phyloP scores from a whole-genome alignment of 53 echinoderm and acorn worm genomes.

The Patiria pectinifera region DNA sequence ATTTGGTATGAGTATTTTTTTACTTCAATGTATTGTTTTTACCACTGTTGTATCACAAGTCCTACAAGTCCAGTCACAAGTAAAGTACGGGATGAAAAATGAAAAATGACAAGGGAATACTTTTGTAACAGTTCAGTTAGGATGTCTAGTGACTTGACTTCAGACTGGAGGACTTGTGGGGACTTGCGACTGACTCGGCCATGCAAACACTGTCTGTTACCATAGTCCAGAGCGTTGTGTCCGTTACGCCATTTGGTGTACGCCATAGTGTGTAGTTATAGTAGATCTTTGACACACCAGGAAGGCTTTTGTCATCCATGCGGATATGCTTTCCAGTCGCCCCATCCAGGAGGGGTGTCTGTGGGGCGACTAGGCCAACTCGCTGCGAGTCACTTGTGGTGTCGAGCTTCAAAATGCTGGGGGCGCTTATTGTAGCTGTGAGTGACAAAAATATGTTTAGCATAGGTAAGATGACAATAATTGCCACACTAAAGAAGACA shows the following conservation, averaged over 20 bases:
- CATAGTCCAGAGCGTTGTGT: not conserved
- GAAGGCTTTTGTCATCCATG: constrained; percentile 25
- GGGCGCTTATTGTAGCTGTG: constrained; percentile 17
- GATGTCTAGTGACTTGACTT: no score
- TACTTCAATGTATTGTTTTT: no score
- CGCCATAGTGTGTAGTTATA: constrained; percentile 46
- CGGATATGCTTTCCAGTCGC: not conserved
- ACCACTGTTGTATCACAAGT: no score
- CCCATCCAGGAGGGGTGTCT: not conserved
- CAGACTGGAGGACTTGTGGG: no score
- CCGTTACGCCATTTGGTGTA: not conserved
- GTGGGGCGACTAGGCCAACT: constrained; percentile 4
- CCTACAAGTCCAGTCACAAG: no score
- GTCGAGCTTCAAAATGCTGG: not conserved
- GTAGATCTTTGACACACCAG: constrained; percentile 18
- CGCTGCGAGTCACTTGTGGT: not conserved
- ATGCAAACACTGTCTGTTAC: not conserved
- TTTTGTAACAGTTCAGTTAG: no score
- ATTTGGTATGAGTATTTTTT: no score
- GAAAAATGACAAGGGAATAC: no score
- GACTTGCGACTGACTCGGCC: no score
- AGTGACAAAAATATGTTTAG: not conserved
- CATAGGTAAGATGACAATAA: not conserved
- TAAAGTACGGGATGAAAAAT: no score
- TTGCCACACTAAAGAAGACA: no score